Evolutionary conservation across 1,140 invertebrate species (phyloP).

Genomic region (Oncopodura yosiiana): DNA sequence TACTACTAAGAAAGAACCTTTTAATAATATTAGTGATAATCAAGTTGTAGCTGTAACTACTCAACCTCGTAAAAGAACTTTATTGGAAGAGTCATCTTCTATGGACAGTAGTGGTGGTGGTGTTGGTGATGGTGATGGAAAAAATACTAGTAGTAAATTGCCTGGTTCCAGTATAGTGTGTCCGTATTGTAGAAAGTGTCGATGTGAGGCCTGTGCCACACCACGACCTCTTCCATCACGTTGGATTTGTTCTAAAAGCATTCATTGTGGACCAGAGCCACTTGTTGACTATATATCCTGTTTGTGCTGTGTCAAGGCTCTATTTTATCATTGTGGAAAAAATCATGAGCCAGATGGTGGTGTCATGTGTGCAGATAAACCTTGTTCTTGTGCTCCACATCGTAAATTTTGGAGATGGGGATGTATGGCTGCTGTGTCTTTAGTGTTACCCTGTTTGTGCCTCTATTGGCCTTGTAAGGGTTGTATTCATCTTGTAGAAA

Average conservation of each 20-base stretch:
- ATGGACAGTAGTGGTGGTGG: too few species aligned
- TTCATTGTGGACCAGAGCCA: conserved; percentile 73
- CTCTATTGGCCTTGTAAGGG: conserved; percentile 84
- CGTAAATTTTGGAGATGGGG: conserved; percentile 64
- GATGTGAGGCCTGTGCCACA: conserved; percentile 74
- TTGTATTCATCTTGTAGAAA: conserved; percentile 63
- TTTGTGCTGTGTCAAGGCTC: conserved; percentile 81
- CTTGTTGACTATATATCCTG: conserved; percentile 79
- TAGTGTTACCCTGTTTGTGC: conserved; percentile 75
- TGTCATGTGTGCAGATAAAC: conserved; percentile 66
- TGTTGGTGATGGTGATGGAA: conserved; percentile 36
- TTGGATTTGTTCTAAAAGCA: conserved; percentile 79
- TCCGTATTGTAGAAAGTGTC: conserved; percentile 69
- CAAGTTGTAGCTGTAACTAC: conserved; percentile 27
- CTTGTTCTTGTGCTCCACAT: conserved; percentile 69
- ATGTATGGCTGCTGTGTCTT: conserved; percentile 65
- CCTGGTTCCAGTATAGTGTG: conserved; percentile 59
- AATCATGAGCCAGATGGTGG: conserved; percentile 55
- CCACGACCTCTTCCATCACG: conserved; percentile 69
- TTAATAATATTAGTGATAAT: conserved; percentile 20
- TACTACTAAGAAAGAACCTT: background rate
- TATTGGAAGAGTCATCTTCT: conserved; percentile 22
- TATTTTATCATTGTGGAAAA: conserved; percentile 83
- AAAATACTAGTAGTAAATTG: conserved; percentile 40
- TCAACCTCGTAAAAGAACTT: conserved; percentile 27